These are phyloP conservation scores for Sebastolobus alascanus DNA, from an alignment of 2,797 vertebrate genomes.

Conservation along the genomic window DNA sequence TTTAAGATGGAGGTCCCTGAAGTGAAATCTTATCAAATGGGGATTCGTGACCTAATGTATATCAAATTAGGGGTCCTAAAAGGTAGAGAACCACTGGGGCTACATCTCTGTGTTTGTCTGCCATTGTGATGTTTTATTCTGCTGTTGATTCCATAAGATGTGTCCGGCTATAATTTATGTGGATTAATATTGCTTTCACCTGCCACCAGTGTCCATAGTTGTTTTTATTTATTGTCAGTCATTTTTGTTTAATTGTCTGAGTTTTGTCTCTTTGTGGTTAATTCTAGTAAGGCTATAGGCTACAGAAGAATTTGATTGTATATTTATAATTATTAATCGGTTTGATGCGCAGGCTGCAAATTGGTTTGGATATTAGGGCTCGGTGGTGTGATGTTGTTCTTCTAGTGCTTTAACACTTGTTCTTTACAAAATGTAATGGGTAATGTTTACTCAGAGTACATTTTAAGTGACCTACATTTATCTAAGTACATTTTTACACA, in stretches of 20 bases:
- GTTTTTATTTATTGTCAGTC: neutral
- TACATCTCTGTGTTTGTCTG: neutral
- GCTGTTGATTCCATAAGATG: neutral
- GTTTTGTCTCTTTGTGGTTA: neutral
- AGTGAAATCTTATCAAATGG: too few relatives aligned
- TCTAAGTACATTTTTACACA: neutral
- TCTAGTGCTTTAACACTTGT: neutral
- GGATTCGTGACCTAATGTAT: too few relatives aligned
- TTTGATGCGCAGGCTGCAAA: neutral
- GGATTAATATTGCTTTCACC: neutral
- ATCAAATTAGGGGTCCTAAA: too few relatives aligned
- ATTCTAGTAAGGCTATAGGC: neutral
- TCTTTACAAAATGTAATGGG: neutral
- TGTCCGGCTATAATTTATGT: neutral
- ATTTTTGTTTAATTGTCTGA: neutral
- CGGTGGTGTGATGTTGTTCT: neutral
- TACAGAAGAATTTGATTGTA: neutral
- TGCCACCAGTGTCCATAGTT: neutral
- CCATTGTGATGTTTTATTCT: neutral
- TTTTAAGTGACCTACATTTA: too few relatives aligned
- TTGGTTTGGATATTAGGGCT: neutral
- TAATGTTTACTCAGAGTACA: too few relatives aligned
- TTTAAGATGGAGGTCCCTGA: too few relatives aligned
- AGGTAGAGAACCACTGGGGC: neutral
- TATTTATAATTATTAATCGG: neutral